phyloP scores from a whole-genome alignment of 37 sponge, comb jelly and placozoan genomes.

The Beroe forskalii region DNA sequence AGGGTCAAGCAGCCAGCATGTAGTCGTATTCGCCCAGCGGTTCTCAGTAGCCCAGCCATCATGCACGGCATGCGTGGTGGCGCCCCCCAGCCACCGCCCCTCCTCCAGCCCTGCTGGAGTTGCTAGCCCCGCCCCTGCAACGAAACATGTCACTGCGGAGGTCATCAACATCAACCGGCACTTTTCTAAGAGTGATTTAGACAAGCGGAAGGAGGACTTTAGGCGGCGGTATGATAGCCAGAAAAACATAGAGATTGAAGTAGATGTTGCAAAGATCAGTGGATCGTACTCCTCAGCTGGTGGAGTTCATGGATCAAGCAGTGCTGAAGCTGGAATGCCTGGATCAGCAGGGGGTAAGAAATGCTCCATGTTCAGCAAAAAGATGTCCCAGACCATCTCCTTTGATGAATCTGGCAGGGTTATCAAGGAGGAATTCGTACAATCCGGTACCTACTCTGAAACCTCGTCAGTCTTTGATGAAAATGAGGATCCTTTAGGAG shows the following conservation, averaged over 20 bases:
- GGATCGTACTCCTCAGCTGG: not conserved
- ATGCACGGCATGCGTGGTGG: not conserved
- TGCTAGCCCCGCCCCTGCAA: not conserved
- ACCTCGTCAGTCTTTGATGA: not conserved
- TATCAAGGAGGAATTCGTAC: not conserved
- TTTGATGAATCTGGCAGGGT: constrained; percentile 30
- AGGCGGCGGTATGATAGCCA: not conserved
- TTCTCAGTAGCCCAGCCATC: not conserved
- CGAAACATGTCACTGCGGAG: constrained; percentile 27
- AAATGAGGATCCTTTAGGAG: not conserved
- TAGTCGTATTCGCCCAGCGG: constrained; percentile 15
- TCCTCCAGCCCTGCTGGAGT: not conserved
- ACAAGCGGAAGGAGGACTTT: constrained; percentile 34
- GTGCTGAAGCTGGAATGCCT: too few relatives aligned
- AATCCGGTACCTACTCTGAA: not conserved
- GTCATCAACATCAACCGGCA: constrained; percentile 7
- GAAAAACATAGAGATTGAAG: constrained; percentile 4
- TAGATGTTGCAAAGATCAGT: constrained; percentile 20
- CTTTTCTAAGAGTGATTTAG: not conserved
- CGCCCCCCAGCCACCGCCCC: not conserved
- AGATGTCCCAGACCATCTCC: constrained; percentile 43
- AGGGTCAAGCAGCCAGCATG: not conserved
- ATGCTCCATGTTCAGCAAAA: not conserved
- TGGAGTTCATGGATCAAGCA: not conserved
- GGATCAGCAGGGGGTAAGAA: not conserved